Evolutionary conservation across 2,113 vertebrate genomes (phyloP), one percentile per base, ranked within the genome.

Genomic region (Psittacus erithacus): DNA sequence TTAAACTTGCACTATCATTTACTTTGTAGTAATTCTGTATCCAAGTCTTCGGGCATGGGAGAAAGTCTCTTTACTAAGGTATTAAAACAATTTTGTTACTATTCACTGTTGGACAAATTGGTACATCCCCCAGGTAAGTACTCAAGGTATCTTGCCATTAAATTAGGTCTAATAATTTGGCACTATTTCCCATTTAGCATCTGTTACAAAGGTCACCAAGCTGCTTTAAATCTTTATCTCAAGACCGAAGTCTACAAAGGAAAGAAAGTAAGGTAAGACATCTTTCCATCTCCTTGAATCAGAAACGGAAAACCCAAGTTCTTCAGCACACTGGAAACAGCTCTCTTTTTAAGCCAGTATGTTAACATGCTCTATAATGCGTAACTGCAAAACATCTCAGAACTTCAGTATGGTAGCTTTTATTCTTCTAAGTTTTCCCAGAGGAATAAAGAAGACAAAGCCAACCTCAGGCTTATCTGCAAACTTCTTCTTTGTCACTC

Each of bases 401-500:
- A 92, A 92, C 8, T 65, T 70, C n/a, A 67, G 13, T 24, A 71
- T 16, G 15, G 47, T 3, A 53, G 33, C 8, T 70, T 90, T 62
- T 79, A 84, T 65, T 67, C n/a, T 87, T 43, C 9, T 7, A 71
- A 59, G 3, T 68, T 81, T 77, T 91, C 12, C 18, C 35, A 78
- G 39, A 69, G 13, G 8, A 69, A 88, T 29, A 39, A 73, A 91
- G 31, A 57, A 80, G 29, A 52, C 69, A 31, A 73, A 64, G 50
- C 92, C 74, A 99, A 97, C 99, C 98, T 99, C 98, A 50, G 99
- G 99, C 50, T 99, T 99, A 74, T 99, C 99, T 3, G 99, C 98
- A 98, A 99, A 99, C 95, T 99, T 99, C 98, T 99, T 99, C 98
- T 99, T 99, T 41, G 97, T 97, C 81, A 99, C 97, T 97, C 98